A percentile compares a stretch with the other conserved stretches of the same genome.
Evolutionary conservation across 2,888 invertebrate species (phyloP).

Genomic region (Lamellibrachia columna): DNA sequence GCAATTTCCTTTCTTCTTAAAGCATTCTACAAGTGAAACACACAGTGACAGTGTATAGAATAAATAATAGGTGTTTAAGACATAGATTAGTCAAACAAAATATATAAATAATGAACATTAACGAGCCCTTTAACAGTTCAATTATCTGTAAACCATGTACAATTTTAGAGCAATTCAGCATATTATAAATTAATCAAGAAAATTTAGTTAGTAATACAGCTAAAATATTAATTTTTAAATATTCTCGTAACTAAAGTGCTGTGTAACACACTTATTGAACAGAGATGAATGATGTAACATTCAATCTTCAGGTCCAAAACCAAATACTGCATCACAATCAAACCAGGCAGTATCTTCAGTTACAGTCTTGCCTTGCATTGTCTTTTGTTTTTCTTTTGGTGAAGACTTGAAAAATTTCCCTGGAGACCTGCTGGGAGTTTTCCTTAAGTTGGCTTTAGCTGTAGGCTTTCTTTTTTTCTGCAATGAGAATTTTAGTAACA

Average conservation of each 20-base stretch:
- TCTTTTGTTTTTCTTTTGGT: slow-evolving; percentile 45
- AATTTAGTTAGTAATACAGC: background rate
- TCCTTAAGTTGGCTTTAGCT: background rate
- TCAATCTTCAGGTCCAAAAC: slow-evolving; percentile 54
- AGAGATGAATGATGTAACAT: background rate
- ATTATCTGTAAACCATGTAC: background rate
- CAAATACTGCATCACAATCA: slow-evolving; percentile 58
- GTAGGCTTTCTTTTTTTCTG: background rate
- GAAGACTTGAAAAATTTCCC: slow-evolving; percentile 55
- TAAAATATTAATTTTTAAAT: background rate
- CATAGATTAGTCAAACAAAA: background rate
- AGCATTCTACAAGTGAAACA: background rate
- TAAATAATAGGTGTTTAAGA: background rate
- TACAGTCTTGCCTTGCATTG: slow-evolving; percentile 27
- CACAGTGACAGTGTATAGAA: background rate
- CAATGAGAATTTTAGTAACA: background rate
- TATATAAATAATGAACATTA: background rate
- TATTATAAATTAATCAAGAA: background rate
- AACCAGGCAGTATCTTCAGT: slow-evolving; percentile 53
- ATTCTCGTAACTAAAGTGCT: background rate
- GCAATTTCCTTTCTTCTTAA: background rate
- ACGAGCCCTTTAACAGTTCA: background rate
- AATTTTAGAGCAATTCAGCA: background rate
- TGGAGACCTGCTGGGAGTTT: slow-evolving; percentile 42
- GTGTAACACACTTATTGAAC: background rate